Evolutionary conservation across 1,140 invertebrate species (phyloP), one percentile per base, ranked within the genome.

Genomic region (Notospermus geniculatus): DNA sequence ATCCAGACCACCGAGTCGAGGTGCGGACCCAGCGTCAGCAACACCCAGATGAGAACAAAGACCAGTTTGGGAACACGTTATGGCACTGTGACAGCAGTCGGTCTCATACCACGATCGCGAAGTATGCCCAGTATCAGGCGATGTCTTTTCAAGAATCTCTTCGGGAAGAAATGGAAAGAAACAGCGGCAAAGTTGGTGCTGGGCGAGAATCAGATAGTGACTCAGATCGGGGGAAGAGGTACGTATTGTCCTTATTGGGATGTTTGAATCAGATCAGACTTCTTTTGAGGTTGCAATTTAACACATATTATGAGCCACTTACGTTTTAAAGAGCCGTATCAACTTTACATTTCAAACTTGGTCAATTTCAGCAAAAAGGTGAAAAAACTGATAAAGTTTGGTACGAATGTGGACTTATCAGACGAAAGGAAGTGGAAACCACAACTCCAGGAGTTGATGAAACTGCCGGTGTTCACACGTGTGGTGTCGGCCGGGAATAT

Each of bases 341-440:
- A 80, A 78, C 78, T 45, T 19, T 9, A 22, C n/a, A 28, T 55
- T 28, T 55, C 29, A 32, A 28, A 28, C 5, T 55, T 27, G 11
- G 25, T 39, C 36, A 58, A 41, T 52, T 36, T 61, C 62, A 65
- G 57, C 27, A 79, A 74, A 60, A 75, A 72, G 65, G 41, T 43
- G 23, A 78, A 79, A 57, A 50, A 50, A n/a, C 80, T 82, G 65
- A 85, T 88, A 41, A 89, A 90, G 75, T 99, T 99, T 84, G 97
- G 97, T 32, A 99, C 97, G n/a, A 99, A 99, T 83, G 95, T 99
- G 0, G 97, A 99, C 84, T 83, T 99, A 15, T 98, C 95, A 0
- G 96, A 99, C 79, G 94, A 98, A 72, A 87, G 89, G 53, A 98
- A 98, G 82, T 99, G 96, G 95, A 87, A 90, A 53, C 78, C 87